phyloP scores from a whole-genome alignment of 2,797 vertebrate species.

The Acanthurus leucopareius region DNA sequence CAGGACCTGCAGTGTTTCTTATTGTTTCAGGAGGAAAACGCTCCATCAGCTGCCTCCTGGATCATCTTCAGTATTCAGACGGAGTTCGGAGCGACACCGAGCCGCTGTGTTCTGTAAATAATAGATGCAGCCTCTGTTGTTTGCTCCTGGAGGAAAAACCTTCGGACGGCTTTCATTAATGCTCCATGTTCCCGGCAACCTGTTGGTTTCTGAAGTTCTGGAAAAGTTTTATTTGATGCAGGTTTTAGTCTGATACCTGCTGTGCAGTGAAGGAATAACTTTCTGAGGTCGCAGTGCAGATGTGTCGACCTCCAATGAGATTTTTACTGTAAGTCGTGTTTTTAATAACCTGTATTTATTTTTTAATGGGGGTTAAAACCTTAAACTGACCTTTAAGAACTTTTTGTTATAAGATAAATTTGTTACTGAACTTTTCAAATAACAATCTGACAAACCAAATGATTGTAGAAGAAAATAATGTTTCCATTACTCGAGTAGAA shows the following conservation, averaged over 20 bases:
- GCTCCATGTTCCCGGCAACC: background rate
- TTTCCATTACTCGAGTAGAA: background rate
- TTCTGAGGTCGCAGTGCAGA: background rate
- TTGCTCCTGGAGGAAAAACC: slow-evolving; percentile 2
- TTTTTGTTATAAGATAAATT: background rate
- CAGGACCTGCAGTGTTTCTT: background rate
- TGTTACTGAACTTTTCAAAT: background rate
- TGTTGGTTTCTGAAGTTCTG: background rate
- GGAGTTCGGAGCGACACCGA: slow-evolving; percentile 12
- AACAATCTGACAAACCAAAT: background rate
- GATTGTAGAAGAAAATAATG: background rate
- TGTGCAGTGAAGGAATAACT: background rate
- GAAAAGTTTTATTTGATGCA: background rate
- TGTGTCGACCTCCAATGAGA: background rate
- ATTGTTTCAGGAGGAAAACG: background rate
- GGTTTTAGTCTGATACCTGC: background rate
- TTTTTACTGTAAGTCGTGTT: background rate
- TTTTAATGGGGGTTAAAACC: background rate
- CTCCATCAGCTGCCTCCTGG: background rate
- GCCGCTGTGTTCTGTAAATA: slow-evolving; percentile 28
- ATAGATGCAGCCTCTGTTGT: slow-evolving; percentile 30
- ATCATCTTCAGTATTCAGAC: background rate
- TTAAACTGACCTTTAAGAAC: background rate
- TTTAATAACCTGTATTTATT: background rate
- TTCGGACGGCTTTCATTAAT: background rate